Conservation (phyloP, 1,140 invertebrate genomes). For the Orius laevigatus region DNA sequence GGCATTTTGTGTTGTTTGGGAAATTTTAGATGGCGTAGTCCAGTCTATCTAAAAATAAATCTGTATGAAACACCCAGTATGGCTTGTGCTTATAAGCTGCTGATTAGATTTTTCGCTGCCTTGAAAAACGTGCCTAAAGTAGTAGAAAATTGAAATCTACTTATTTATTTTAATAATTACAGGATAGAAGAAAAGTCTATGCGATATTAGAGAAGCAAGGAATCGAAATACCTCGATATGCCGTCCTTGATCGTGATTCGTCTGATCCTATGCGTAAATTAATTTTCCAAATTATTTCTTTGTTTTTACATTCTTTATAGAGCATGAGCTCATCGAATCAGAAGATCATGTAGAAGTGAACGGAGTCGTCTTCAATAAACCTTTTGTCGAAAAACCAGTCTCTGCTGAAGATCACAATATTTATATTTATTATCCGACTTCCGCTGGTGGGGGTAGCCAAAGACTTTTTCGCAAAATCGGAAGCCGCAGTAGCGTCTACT, state of each 20-base stretch:
- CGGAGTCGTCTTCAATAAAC: conserved; percentile 93
- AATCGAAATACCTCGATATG: conserved; percentile 95
- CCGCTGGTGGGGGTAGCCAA: conserved; percentile 94
- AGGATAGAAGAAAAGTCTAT: conserved; percentile 87
- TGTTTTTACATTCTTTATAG: conserved; percentile 28
- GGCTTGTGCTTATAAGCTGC: no score
- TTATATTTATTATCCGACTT: conserved; percentile 98
- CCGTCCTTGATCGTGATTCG: conserved; percentile 87
- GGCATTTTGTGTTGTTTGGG: no score
- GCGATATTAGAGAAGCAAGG: conserved; percentile 84
- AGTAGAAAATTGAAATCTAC: no score
- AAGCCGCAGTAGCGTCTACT: conserved; percentile 95
- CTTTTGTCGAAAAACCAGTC: conserved; percentile 97
- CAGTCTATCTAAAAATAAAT: no score
- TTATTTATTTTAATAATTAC: conserved; percentile 5
- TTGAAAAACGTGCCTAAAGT: no score
- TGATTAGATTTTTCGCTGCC: no score
- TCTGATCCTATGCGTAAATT: conserved; percentile 71
- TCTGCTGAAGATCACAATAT: conserved; percentile 99
- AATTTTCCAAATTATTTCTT: background rate
- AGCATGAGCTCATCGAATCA: conserved; percentile 85
- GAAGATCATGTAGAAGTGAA: conserved; percentile 99
- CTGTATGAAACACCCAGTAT: no score
- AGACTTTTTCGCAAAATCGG: conserved; percentile 96
- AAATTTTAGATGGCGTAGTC: no score